Conservation (phyloP, 2,888 invertebrate species). For the Hypolimnas misippus region DNA sequence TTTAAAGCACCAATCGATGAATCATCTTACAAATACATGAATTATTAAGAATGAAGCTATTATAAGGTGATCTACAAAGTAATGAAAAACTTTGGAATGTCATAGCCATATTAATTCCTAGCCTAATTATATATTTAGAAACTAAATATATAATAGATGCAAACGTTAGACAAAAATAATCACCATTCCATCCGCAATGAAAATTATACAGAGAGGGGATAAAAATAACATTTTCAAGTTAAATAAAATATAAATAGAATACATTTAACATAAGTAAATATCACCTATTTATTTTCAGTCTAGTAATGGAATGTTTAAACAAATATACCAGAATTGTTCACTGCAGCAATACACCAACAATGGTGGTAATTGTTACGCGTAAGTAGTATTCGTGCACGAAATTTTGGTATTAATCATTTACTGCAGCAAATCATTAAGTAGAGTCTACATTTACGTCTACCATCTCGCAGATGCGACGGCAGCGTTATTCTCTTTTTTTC, state of each 20-base stretch:
- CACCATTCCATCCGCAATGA: neutral
- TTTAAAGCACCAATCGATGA: conserved; percentile 8
- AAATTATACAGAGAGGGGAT: neutral
- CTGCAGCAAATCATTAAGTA: neutral
- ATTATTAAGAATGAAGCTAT: neutral
- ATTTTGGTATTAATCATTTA: neutral
- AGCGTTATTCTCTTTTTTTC: neutral
- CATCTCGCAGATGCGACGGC: neutral
- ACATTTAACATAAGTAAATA: neutral
- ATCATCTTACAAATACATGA: conserved; percentile 4
- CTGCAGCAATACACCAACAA: neutral
- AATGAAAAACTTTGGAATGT: conserved; percentile 70
- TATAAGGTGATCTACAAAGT: neutral
- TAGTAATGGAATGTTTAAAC: neutral
- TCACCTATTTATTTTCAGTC: neutral
- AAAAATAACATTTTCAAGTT: neutral
- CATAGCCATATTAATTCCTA: conserved; percentile 68
- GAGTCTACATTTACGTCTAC: neutral
- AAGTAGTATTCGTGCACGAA: neutral
- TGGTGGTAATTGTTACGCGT: neutral
- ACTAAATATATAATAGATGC: conserved; percentile 68
- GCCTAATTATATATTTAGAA: conserved; percentile 72
- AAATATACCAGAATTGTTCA: neutral
- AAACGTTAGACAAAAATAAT: conserved; percentile 13
- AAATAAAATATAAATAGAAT: conserved; percentile 12